Evolutionary conservation across 2,113 vertebrate genomes (phyloP), one percentile per base, ranked within the genome.

Genomic region (Tachycineta bicolor): DNA sequence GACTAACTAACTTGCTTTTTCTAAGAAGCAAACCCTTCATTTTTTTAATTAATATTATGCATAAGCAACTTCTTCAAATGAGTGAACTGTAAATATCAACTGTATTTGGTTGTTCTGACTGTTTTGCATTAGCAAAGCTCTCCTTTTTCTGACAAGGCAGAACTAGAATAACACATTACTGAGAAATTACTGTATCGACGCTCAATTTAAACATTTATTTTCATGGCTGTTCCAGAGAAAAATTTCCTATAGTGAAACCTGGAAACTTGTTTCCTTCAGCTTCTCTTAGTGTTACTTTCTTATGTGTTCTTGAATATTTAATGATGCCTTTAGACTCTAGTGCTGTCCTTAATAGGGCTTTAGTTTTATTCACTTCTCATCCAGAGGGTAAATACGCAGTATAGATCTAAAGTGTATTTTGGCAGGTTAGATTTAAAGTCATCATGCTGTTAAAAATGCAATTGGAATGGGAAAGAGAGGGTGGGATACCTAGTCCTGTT

Each of bases 1-100:
- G 44, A 75, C 28, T 24, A 60, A 55, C 21, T 12, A 79, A 50
- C 15, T 29, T 85, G 3, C 3, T 49, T 75, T 62, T 83, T 76
- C 47, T 8, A 11, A 59, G 60, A 41, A 28, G 2, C 13, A 43
- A 26, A 34, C 3, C 0, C 0, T 2, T 1, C 6, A 24, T 39
- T 19, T 53, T 53, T 20, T 24, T 44, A 34, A 25, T 24, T 39
- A 47, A 9, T 75, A 46, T 31, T 88, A 31, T 75, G 10, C 20
- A 9, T 46, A 70, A 79, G 18, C 26, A 79, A 16, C 43, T 6
- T 71, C 25, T 90, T 70, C 14, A 46, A 47, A 70, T 18, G 22
- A 55, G 28, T 29, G 21, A 39, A 8, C 37, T 62, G 5, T 75
- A 86, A 63, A 46, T 83, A 50, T 25, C 5, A 29, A 11, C 11